phyloP scores from a whole-genome alignment of 2,113 vertebrate genomes.

The Astur gentilis region DNA sequence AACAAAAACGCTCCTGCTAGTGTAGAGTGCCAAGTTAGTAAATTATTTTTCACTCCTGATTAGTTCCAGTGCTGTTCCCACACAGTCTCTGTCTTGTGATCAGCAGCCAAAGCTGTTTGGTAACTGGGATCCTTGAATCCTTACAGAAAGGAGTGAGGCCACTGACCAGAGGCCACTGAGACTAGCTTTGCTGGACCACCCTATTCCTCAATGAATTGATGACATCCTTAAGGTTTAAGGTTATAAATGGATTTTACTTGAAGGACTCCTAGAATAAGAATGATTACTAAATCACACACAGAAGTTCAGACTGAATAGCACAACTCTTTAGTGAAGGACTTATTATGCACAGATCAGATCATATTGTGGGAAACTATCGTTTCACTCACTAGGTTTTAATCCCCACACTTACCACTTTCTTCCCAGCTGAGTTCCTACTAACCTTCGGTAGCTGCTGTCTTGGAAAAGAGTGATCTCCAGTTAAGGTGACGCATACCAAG shows the following conservation, averaged over 20 bases:
- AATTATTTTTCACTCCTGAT: not conserved
- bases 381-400: not conserved
- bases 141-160: not conserved
- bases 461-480: not conserved
- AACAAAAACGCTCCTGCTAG: not conserved
- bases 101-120: not conserved
- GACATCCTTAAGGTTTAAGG: not conserved
- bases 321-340: not conserved
- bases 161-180: fast-evolving
- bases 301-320: not conserved
- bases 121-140: not conserved
- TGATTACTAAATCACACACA: not conserved
- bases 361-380: not conserved
- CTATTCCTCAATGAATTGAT: not conserved
- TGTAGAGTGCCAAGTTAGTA: not conserved
- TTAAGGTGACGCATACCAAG: not conserved
- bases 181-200: not conserved
- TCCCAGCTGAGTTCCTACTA: not conserved
- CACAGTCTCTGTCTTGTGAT: not conserved
- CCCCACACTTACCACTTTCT: not conserved
- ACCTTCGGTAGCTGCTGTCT: not conserved
- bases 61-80: not conserved
- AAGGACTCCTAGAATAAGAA: not conserved
- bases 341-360: not conserved
- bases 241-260: not conserved